A percentile compares a stretch with the other conserved stretches of the same genome.
These are phyloP conservation scores for Aleiodes alternator DNA, from an alignment of 2,888 invertebrate species.

Conservation along the genomic window DNA sequence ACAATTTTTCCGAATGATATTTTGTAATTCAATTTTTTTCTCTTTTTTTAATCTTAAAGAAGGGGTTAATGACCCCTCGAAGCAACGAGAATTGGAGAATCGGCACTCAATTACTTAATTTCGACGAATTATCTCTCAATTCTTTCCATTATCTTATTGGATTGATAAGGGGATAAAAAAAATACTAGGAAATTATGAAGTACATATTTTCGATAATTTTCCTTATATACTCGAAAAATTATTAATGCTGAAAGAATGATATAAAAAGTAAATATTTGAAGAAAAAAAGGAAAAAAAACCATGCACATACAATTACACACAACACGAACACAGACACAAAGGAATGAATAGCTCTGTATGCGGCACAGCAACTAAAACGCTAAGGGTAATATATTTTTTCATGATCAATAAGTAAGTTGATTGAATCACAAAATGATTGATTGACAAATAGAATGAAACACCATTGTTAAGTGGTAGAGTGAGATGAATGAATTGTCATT, in stretches of 20 bases:
- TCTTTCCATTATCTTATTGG: background rate
- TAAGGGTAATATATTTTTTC: constrained; percentile 30
- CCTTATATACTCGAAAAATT: background rate
- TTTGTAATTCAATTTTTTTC: constrained; percentile 1
- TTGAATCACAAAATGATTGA: background rate
- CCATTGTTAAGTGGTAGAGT: background rate
- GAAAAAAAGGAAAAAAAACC: background rate
- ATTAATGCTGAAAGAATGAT: constrained; percentile 13
- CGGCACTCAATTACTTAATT: background rate
- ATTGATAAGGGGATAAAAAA: background rate
- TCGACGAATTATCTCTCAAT: background rate
- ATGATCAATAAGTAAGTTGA: constrained; percentile 9
- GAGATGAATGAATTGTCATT: constrained; percentile 1
- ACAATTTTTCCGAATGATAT: constrained; percentile 5
- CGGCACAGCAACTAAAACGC: constrained; percentile 31
- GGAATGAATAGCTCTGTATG: constrained; percentile 26
- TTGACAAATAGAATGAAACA: background rate
- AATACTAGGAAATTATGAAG: background rate
- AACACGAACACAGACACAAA: constrained; percentile 21
- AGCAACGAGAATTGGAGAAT: constrained; percentile 29
- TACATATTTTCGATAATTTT: constrained; percentile 25
- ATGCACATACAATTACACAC: constrained; percentile 25
- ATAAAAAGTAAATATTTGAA: background rate
- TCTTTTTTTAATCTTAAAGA: background rate
- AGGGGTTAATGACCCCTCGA: background rate